Base-by-base conservation (phyloP, 1,140 invertebrate genomes). In the Stratiolaelaps scimitus region DNA sequence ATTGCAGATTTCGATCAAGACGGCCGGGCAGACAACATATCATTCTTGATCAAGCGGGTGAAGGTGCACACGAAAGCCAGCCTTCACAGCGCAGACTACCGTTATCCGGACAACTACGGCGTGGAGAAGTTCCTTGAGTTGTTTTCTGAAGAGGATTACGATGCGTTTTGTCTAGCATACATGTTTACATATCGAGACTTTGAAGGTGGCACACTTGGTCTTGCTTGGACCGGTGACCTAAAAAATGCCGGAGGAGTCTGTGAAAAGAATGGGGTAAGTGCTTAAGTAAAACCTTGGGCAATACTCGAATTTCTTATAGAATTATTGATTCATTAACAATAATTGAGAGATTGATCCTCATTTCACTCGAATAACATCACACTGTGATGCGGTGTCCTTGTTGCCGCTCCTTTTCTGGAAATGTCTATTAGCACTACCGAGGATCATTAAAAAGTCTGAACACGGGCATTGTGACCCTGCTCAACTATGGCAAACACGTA, bases 401-500 rank as follows among this genome's bases (percentile, higher is more conserved):
- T 40, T 43, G 10, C 4, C 34, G 34, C 10, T 40, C 34, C 10
- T 6, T 40, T 40, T 40, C 66, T 74, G 66, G 67, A 65, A 72
- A 40, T 10, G 34, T 40, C 10, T 40, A 6, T 40, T 77, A 93
- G 86, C 84, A 95, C 81, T 87, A 98, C 79, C 83, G 93, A 72
- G 87, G 89, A 68, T 90, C 88, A 69, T 83, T 92, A 77, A 93
- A 92, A 78, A 95, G 91, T 65, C 79, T 98, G 20, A 98, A 98
- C 77, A 98, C 94, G 0, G 95, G 95, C 65, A 96, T 99, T 71
- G 90, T 98, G 34, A 98, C 94, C 28, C 79, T 98, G 64, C 79
- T 98, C 40, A 99, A 99, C 79, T 98, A 98, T 79, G 92, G 93
- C 40, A 96, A 97, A 78, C 88, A 94, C 77, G 94, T 98, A n/a